A percentile compares a stretch with the other conserved stretches of the same genome.
phyloP scores from a whole-genome alignment of 1,140 invertebrate species.

The Trichonephila clavata region DNA sequence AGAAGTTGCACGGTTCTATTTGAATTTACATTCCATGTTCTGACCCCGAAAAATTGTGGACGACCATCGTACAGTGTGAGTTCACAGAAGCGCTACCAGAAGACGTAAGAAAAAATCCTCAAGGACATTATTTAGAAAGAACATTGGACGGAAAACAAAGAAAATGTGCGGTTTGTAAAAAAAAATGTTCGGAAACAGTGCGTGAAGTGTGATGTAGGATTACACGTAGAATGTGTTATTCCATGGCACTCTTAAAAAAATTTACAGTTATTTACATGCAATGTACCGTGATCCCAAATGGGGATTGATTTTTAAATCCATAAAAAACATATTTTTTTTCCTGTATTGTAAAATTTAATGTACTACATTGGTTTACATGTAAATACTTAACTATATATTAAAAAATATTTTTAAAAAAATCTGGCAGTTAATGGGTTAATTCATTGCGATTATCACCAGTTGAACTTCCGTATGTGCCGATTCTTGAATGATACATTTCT shows the following conservation, averaged over 20 bases:
- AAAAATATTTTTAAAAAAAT: constrained; percentile 53
- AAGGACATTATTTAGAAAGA: constrained; percentile 60
- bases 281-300: constrained; percentile 53
- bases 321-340: too few relatives aligned
- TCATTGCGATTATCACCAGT: too few relatives aligned
- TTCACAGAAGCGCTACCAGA: too few relatives aligned
- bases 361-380: too few relatives aligned
- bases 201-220: constrained; percentile 51
- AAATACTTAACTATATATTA: too few relatives aligned
- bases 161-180: constrained; percentile 61
- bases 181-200: constrained; percentile 44
- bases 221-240: constrained; percentile 52
- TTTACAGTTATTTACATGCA: constrained; percentile 55
- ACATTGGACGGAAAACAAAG: constrained; percentile 59
- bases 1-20: constrained; percentile 53
- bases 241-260: constrained; percentile 54
- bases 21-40: constrained; percentile 51
- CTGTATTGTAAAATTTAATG: too few relatives aligned
- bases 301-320: too few relatives aligned
- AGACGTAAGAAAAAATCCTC: constrained; percentile 60
- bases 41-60: too few relatives aligned
- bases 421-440: constrained; percentile 63
- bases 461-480: too few relatives aligned
- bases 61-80: too few relatives aligned
- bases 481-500: too few relatives aligned